Conservation (phyloP, 2,888 invertebrate genomes). For the Trichacis sp. region DNA sequence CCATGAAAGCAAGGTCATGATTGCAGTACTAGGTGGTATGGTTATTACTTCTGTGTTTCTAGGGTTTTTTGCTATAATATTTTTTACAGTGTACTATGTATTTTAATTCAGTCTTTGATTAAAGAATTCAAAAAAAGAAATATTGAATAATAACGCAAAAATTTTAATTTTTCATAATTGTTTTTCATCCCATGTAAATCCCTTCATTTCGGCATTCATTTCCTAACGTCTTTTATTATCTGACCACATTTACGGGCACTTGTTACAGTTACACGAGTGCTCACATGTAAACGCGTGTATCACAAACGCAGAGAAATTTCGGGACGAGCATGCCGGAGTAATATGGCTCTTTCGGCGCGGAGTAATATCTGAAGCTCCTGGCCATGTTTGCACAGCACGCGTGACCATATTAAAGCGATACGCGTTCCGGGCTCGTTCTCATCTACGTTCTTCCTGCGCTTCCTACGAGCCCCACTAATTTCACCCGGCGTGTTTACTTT, state of each 20-base stretch:
- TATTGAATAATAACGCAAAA: slow-evolving; percentile 6
- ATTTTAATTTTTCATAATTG: not conserved
- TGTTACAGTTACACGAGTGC: slow-evolving; percentile 6
- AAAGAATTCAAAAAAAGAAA: too few species aligned
- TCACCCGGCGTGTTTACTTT: slow-evolving; percentile 56
- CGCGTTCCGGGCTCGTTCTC: slow-evolving; percentile 55
- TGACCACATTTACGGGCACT: slow-evolving; percentile 4
- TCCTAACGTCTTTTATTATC: slow-evolving; percentile 14
- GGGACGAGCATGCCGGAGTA: slow-evolving; percentile 21
- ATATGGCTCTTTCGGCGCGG: slow-evolving; percentile 32
- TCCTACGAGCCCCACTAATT: slow-evolving; percentile 40
- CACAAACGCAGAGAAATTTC: slow-evolving; percentile 27
- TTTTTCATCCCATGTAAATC: too few species aligned
- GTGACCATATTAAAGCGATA: slow-evolving; percentile 64
- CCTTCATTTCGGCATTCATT: too few species aligned
- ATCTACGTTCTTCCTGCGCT: slow-evolving; percentile 36
- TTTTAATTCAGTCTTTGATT: too few species aligned
- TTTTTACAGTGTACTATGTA: too few species aligned
- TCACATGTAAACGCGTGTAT: slow-evolving; percentile 8
- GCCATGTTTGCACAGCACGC: slow-evolving; percentile 64
- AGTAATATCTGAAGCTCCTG: slow-evolving; percentile 61
- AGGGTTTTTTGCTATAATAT: too few species aligned
- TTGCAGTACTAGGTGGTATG: too few species aligned
- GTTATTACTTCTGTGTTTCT: too few species aligned
- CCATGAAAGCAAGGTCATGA: too few species aligned